Percentiles rank a stretch among this genome's conserved stretches.
These are phyloP conservation scores for Enteromius afrohamiltoni DNA, from an alignment of 2,797 vertebrate species.

Conservation along the genomic window DNA sequence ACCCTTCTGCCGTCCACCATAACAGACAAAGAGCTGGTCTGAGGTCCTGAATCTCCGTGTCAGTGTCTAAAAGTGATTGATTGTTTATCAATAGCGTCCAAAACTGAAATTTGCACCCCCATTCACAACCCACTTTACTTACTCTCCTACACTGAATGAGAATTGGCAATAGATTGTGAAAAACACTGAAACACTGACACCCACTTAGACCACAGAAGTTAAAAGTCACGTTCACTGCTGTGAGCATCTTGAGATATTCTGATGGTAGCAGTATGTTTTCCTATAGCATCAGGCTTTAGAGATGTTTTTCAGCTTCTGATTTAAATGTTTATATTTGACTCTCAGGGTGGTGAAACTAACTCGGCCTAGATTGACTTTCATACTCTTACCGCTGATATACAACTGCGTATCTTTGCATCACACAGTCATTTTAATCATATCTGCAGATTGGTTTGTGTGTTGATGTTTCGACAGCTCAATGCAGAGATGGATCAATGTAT, in stretches of 20 bases:
- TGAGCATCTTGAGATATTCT: not conserved
- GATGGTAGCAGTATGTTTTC: not conserved
- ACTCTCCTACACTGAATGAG: not conserved
- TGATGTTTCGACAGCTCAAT: slow-evolving; percentile 31
- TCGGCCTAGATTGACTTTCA: slow-evolving; percentile 24
- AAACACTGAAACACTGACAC: not conserved
- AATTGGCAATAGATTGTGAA: not conserved
- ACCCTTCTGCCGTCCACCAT: no score
- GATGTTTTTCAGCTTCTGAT: slow-evolving; percentile 4
- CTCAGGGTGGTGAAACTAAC: slow-evolving; percentile 19
- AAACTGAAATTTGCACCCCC: not conserved
- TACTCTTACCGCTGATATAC: not conserved
- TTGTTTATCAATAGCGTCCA: not conserved
- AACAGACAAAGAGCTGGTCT: no score
- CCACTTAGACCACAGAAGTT: not conserved
- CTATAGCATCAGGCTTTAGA: not conserved
- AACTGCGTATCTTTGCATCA: not conserved
- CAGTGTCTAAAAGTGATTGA: no score
- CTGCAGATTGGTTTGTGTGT: slow-evolving; percentile 31
- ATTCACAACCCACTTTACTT: not conserved
- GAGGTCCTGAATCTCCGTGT: no score
- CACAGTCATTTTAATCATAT: slow-evolving; percentile 26
- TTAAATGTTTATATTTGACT: slow-evolving; percentile 18
- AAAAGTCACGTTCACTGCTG: not conserved
- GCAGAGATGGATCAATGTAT: slow-evolving; percentile 46